Evolutionary conservation across 2,888 invertebrate genomes (phyloP), one percentile per base, ranked within the genome.

Genomic region (Cephus sareptanus): DNA sequence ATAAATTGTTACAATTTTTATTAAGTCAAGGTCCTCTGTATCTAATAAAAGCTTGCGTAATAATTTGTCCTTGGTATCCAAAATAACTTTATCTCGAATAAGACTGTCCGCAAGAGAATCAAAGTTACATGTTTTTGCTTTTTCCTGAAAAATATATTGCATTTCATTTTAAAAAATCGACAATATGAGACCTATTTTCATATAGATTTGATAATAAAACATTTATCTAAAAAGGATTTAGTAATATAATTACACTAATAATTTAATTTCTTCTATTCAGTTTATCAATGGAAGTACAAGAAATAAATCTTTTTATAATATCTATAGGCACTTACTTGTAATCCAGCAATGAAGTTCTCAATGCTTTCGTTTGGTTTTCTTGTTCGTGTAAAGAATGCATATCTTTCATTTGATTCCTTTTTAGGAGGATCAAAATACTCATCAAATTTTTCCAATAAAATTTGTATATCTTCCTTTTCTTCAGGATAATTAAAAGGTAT

Each of bases 1-100:
- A n/a, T 77, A 81, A 15, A 82, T 13, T 12, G 75, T 12, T 56
- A 70, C 75, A 12, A 80, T 33, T 69, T 76, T 81, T 11, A 33
- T 34, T 23, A 83, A 71, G 33, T 75, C 76, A 23, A 83, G 76
- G 30, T 81, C 34, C 30, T 80, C 23, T 75, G 74, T 37, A 31
- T 33, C 35, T 6, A 77, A 31, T 23, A 77, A 33, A 31, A 69
- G 4, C 33, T 77, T 77, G 30, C 81, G 75, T 3, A 85, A 74
- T 35, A 33, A 33, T 73, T 74, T 37, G 56, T 85, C 81, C 11
- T 79, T 69, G 2, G 79, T 69, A n/a, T 78, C 77, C n/a, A 75
- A 34, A 76, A 87, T 77, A 31, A 86, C 37, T 79, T 81, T 84
- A n/a, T 87, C 87, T 35, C 85, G 78, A 69, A 87, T 77, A 11